phyloP scores from a whole-genome alignment of 1,140 invertebrate species.

The Drosophila yakuba region DNA sequence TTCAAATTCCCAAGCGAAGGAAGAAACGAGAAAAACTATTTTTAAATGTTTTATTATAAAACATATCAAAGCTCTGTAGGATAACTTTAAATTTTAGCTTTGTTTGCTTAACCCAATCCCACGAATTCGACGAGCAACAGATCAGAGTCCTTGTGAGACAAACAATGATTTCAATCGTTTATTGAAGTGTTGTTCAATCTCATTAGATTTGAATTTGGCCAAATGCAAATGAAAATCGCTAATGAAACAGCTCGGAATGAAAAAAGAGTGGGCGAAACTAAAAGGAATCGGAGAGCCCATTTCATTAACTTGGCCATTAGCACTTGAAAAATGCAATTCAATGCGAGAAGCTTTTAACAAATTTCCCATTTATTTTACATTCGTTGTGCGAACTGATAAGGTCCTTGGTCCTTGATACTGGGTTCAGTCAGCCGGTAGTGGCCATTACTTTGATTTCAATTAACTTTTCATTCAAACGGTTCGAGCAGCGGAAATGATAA shows the following conservation, averaged over 20 bases:
- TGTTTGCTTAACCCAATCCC: neutral
- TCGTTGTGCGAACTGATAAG: conserved; percentile 74
- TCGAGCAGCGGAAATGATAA: conserved; percentile 67
- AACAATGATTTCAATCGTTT: conserved; percentile 26
- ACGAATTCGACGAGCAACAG: neutral
- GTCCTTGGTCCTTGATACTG: conserved; percentile 34
- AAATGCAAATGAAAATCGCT: conserved; percentile 40
- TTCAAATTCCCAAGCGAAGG: neutral
- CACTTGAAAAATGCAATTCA: conserved; percentile 73
- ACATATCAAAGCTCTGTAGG: too few species aligned
- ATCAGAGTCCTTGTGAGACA: neutral
- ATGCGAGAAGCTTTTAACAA: conserved; percentile 72
- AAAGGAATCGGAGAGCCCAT: conserved; percentile 35
- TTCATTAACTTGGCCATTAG: conserved; percentile 80
- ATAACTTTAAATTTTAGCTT: neutral
- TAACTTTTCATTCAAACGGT: conserved; percentile 77
- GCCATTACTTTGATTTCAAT: conserved; percentile 83
- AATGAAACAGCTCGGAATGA: conserved; percentile 52
- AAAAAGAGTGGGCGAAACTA: conserved; percentile 6
- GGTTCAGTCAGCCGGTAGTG: conserved; percentile 34
- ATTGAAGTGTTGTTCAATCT: conserved; percentile 38
- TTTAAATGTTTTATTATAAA: neutral
- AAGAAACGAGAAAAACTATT: neutral
- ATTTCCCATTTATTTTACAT: conserved; percentile 80
- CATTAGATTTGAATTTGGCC: conserved; percentile 19